These are phyloP conservation scores for Microctonus aethiopoides DNA, from an alignment of 2,888 invertebrate genomes.

Conservation along the genomic window DNA sequence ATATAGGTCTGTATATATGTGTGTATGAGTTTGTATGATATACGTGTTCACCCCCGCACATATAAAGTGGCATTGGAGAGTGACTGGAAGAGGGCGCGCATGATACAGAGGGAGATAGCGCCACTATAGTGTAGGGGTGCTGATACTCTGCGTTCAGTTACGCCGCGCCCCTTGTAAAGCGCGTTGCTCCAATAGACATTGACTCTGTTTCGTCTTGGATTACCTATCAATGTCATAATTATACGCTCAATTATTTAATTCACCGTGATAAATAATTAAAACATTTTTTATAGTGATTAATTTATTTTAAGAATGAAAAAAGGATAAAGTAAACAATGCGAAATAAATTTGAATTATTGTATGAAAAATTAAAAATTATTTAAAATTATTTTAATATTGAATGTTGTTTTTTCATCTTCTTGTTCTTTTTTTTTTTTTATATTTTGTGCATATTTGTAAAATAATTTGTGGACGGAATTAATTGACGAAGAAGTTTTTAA, in stretches of 20 bases:
- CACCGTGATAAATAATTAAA: background rate
- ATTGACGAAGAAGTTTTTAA: background rate
- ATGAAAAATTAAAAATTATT: too few relatives aligned
- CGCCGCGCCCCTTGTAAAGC: slow-evolving; percentile 67
- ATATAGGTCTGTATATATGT: background rate
- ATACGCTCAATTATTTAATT: background rate
- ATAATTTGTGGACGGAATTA: background rate
- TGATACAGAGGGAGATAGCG: slow-evolving; percentile 35
- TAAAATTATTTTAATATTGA: too few relatives aligned
- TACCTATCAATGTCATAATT: background rate
- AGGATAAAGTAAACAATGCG: too few relatives aligned
- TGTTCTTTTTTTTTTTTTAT: background rate
- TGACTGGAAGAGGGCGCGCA: slow-evolving; percentile 34
- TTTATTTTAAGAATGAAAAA: background rate
- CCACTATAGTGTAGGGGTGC: slow-evolving; percentile 42
- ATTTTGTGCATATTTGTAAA: background rate
- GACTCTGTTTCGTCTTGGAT: background rate
- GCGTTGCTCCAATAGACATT: slow-evolving; percentile 54
- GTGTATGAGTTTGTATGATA: slow-evolving; percentile 14
- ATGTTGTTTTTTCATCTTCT: too few relatives aligned
- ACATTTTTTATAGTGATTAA: background rate
- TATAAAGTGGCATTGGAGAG: slow-evolving; percentile 2
- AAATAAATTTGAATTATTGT: too few relatives aligned
- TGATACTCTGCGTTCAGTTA: slow-evolving; percentile 60
- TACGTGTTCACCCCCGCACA: slow-evolving; percentile 13